These are phyloP conservation scores for Drosophila jambulina DNA, from an alignment of 1,140 invertebrate species.

Conservation along the genomic window DNA sequence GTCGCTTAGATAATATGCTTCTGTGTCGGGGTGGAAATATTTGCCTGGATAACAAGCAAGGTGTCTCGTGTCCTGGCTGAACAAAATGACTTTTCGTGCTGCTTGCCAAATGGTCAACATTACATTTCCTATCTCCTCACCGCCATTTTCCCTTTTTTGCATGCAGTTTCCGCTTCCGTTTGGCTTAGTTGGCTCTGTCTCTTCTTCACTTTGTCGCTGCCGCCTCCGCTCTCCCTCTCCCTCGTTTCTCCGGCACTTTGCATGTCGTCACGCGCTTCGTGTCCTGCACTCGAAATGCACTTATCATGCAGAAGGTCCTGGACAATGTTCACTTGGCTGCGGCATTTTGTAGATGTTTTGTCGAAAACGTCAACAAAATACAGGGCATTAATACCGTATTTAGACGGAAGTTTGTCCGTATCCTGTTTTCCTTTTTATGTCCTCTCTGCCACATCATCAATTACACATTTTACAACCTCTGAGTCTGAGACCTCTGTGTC, in stretches of 20 bases:
- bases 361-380: conserved; percentile 81
- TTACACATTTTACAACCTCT: conserved; percentile 83
- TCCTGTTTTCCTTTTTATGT: conserved; percentile 61
- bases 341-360: conserved; percentile 78
- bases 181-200: conserved; percentile 62
- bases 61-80: conserved; percentile 33
- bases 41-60: conserved; percentile 69
- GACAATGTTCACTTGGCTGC: conserved; percentile 40
- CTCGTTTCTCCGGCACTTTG: conserved; percentile 54
- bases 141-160: conserved; percentile 38
- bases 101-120: conserved; percentile 80
- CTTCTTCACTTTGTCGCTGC: background rate
- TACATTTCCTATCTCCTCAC: conserved; percentile 49
- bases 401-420: conserved; percentile 24
- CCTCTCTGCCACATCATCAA: conserved; percentile 78
- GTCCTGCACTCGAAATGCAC: conserved; percentile 78
- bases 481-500: background rate
- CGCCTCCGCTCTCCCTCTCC: background rate
- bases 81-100: conserved; percentile 77
- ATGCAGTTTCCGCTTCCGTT: conserved; percentile 78
- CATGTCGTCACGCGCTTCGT: conserved; percentile 76
- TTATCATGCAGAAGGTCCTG: conserved; percentile 58
- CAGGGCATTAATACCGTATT: conserved; percentile 57
- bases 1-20: conserved; percentile 43
- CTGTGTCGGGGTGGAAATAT: conserved; percentile 58